Percentiles rank a stretch among this genome's conserved stretches.
These are phyloP conservation scores for Benitochromis conjunctus DNA, from an alignment of 2,113 vertebrate genomes.

Conservation along the genomic window DNA sequence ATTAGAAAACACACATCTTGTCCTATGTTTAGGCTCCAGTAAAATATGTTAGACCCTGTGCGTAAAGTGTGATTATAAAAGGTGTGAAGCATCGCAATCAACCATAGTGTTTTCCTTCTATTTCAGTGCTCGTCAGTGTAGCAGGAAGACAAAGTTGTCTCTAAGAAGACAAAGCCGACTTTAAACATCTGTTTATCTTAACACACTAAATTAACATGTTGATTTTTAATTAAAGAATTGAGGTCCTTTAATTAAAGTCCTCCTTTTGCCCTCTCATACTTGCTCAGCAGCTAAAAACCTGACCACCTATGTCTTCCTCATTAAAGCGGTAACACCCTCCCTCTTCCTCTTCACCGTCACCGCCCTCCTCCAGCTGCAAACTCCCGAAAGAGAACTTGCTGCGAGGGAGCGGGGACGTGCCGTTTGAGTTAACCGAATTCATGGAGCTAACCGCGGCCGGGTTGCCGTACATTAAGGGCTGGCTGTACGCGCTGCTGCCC, in stretches of 20 bases:
- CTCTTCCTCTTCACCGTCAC: slow-evolving; percentile 62
- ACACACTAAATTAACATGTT: background rate
- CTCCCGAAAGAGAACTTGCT: slow-evolving; percentile 73
- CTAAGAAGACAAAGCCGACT: background rate
- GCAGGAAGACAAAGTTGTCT: background rate
- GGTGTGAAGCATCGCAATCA: background rate
- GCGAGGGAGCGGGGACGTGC: slow-evolving; percentile 47
- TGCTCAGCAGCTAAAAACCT: slow-evolving; percentile 73
- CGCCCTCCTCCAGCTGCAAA: slow-evolving; percentile 77
- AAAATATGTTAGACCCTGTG: background rate
- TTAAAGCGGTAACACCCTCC: slow-evolving; percentile 73
- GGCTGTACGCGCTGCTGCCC: slow-evolving; percentile 68
- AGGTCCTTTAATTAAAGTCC: background rate
- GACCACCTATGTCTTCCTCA: slow-evolving; percentile 70
- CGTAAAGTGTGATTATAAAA: background rate
- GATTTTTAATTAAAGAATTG: background rate
- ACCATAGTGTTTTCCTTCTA: background rate
- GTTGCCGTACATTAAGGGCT: slow-evolving; percentile 77
- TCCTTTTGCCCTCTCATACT: background rate
- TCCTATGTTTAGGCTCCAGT: background rate
- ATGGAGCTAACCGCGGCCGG: slow-evolving; percentile 73
- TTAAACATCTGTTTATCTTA: background rate
- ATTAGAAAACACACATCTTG: background rate
- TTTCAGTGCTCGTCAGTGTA: background rate
- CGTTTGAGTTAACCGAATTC: slow-evolving; percentile 40